phyloP scores from a whole-genome alignment of 2,113 vertebrate species.

The Tragelaphus scriptus region DNA sequence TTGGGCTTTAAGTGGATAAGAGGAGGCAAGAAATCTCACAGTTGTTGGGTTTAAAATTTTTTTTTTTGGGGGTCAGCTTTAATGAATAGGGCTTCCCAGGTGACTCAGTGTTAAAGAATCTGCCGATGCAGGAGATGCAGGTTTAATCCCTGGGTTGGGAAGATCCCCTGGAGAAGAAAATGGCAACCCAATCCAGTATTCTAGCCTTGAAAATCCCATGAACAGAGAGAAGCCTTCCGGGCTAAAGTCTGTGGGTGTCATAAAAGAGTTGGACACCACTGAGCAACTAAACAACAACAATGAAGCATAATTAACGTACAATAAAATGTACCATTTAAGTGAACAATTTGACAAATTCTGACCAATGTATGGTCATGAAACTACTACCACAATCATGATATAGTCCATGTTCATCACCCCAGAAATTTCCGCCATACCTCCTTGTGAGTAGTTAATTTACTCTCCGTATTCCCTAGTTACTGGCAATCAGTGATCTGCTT shows the following conservation, averaged over 20 bases:
- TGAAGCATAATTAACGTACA: background rate
- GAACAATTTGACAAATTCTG: background rate
- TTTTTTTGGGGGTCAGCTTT: background rate
- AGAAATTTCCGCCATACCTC: background rate
- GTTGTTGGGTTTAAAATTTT: background rate
- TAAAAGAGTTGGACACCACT: background rate
- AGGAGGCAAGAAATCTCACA: background rate
- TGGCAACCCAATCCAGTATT: background rate
- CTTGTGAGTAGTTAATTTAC: background rate
- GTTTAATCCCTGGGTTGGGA: background rate
- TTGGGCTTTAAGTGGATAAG: background rate
- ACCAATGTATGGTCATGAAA: background rate
- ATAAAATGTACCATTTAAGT: background rate
- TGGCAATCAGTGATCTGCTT: background rate
- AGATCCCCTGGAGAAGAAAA: background rate
- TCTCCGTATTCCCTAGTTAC: background rate
- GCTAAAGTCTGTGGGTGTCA: background rate
- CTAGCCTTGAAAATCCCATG: background rate
- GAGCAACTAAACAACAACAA: background rate
- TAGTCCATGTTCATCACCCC: background rate
- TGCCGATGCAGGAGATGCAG: background rate
- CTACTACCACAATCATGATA: background rate
- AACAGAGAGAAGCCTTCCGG: background rate
- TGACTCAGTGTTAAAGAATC: background rate
- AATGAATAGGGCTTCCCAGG: background rate